Evolutionary conservation across 2,113 vertebrate genomes (phyloP).

Genomic region (Caranx melampygus): DNA sequence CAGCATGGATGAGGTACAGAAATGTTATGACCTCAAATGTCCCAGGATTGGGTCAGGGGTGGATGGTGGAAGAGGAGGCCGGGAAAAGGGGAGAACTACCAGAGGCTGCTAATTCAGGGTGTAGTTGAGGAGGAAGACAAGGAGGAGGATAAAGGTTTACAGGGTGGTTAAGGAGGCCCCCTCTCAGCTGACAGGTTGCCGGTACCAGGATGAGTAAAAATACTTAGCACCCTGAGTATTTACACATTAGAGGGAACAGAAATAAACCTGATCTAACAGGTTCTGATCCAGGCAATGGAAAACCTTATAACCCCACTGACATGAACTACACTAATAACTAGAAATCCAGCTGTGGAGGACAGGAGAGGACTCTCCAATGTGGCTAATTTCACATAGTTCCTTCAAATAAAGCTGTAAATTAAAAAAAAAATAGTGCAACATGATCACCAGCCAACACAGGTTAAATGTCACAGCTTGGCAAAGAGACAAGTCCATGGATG

Average conservation of each 20-base stretch:
- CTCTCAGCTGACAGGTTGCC: constrained; percentile 23
- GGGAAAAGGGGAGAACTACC: neutral
- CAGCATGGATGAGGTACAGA: constrained; percentile 53
- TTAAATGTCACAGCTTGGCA: neutral
- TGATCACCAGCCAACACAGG: neutral
- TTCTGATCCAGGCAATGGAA: neutral
- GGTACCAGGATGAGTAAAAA: neutral
- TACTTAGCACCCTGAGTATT: neutral
- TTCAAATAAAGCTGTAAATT: neutral
- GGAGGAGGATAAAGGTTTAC: constrained; percentile 31
- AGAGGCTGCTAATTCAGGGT: constrained; percentile 25
- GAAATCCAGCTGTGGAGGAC: too few species aligned
- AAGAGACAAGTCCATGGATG: neutral
- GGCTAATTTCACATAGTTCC: too few species aligned
- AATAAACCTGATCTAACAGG: neutral
- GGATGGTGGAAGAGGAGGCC: constrained; percentile 9
- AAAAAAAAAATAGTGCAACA: neutral
- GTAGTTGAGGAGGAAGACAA: constrained; percentile 51
- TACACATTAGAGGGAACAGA: neutral
- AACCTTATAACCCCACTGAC: neutral
- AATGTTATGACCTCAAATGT: constrained; percentile 68
- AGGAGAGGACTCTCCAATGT: too few species aligned
- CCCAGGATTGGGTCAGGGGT: constrained; percentile 30
- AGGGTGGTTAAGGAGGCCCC: constrained; percentile 29
- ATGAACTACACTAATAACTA: neutral